Conservation (phyloP, 2,797 vertebrate genomes). For the Babyrousa celebensis region DNA sequence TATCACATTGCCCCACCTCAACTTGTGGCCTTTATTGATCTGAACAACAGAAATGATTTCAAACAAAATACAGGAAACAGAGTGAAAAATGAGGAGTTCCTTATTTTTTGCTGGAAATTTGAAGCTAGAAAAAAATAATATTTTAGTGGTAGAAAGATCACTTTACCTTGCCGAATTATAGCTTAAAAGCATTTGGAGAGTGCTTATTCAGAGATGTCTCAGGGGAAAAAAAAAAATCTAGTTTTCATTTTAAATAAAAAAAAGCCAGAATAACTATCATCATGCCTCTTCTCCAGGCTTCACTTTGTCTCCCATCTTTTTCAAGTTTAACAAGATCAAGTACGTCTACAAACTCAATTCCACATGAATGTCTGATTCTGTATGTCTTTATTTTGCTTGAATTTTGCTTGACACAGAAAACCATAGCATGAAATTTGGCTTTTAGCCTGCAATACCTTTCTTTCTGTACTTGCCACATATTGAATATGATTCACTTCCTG, state of each 20-base stretch:
- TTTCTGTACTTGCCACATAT: not conserved
- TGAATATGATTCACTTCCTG: constrained; percentile 23
- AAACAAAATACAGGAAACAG: constrained; percentile 44
- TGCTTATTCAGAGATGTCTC: not conserved
- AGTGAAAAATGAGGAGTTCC: not conserved
- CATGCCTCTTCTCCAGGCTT: not conserved
- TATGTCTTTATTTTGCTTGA: constrained; percentile 22
- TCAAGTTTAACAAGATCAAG: not conserved
- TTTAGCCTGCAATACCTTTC: not conserved
- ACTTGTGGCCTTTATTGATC: constrained; percentile 57
- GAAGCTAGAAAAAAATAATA: not conserved
- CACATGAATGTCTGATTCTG: not conserved
- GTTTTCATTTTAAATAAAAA: not conserved
- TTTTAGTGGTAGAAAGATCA: not conserved
- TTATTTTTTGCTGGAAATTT: constrained; percentile 16
- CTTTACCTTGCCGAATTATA: not conserved
- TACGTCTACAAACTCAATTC: not conserved
- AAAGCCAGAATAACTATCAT: not conserved
- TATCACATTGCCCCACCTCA: not conserved
- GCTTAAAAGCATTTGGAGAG: not conserved
- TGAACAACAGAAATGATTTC: constrained; percentile 40
- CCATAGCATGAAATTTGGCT: not conserved
- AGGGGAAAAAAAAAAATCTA: not conserved
- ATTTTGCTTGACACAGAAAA: constrained; percentile 47
- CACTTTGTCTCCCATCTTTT: not conserved